Base-by-base conservation (phyloP, 2,888 invertebrate species). In the Sesia bembeciformis region DNA sequence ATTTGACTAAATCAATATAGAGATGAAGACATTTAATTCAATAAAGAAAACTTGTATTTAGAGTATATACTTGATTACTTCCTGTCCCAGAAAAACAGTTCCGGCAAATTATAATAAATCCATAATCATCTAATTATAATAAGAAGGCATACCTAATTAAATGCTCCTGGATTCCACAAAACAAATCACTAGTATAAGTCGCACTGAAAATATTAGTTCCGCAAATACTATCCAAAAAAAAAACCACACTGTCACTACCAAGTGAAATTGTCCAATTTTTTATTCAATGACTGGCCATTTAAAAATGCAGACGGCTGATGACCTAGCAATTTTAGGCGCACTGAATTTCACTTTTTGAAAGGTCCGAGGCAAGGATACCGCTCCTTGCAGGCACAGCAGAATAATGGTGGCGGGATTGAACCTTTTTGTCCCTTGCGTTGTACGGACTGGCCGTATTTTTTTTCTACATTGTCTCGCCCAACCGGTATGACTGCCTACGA, bases 381-480 rank as follows among this genome's bases (percentile, higher is more conserved):
- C 67, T 80, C 82, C 82, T 76, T 75, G 58, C 73, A 67, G 75
- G 74, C 78, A 62, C 77, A 61, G 53, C 54, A 55, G 62, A 61
- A 79, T 81, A 81, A 79, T 81, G 79, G 75, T 66, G 70, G 72
- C 70, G 64, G 73, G 71, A 74, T 70, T 57, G 62, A 72, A 76
- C 81, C 83, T 83, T 81, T 81, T 80, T 83, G 83, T 82, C 81
- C 80, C 80, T 78, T 75, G 72, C 73, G 57, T 67, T 65, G 64
- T 66, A 68, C 70, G 69, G 58, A 79, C 78, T 77, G 76, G 70
- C 67, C 57, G 60, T 52, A 50, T 54, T 74, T 76, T 78, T 78
- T 81, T 82, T 78, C 70, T 66, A 67, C 72, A 78, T 78, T 81
- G 81, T 80, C 75, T 77, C 74, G 72, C 40, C 74, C 76, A 78